Evolutionary conservation across 2,888 invertebrate species (phyloP), one percentile per base, ranked within the genome.

Genomic region (Calephelis perditalis): DNA sequence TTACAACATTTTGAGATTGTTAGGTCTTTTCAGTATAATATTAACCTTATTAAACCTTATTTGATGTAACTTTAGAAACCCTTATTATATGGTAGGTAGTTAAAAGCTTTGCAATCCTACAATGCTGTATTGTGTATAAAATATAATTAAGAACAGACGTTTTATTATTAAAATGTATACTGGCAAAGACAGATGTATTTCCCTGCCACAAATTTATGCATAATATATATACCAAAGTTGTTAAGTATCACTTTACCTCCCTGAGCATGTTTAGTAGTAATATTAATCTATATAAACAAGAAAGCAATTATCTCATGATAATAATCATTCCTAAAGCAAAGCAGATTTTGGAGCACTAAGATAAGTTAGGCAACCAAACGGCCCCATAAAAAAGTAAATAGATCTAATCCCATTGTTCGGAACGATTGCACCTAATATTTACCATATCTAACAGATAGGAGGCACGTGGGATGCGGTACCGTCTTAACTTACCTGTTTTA

Each of bases 371-470:
- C 52, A 58, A 65, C 66, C 68, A 67, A 79, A 81, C 73, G 76
- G 75, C 73, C 78, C 76, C 78, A 80, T 81, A 81, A 79, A 79
- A 76, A 79, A 75, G 78, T 73, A 81, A 82, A 83, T 77, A 80
- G 69, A 71, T 71, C 69, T 77, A 73, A 79, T 79, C 76, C 73
- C 67, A 72, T 77, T 79, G 76, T 75, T 75, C 75, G 73, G 69
- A 74, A 52, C 35, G 52, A 75, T 75, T 71, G 77, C 73, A 73
- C 70, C 78, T 73, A 79, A 84, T 82, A 81, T 83, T 81, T 78
- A 74, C 76, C 73, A 75, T 80, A 78, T 75, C 75, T 77, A 73
- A 73, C 71, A 70, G 79, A 76, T 81, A 81, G 72, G 69, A 72
- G 72, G 73, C 81, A 78, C 77, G 79, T 78, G 78, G 78, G 81